Evolutionary conservation across 1,140 invertebrate genomes (phyloP).

Genomic region (Oscheius sp.): DNA sequence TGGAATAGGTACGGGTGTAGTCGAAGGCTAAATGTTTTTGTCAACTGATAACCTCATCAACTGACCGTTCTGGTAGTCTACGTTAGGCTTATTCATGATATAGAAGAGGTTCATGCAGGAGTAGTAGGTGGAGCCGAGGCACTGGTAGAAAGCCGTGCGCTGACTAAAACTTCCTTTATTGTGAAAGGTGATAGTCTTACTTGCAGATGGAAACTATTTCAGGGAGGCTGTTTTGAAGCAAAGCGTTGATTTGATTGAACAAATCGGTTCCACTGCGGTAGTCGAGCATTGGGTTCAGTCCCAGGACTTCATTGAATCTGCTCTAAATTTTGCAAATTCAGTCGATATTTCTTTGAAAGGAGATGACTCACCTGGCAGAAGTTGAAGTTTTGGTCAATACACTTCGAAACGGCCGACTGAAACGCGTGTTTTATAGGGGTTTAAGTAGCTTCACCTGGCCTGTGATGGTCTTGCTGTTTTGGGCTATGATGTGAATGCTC

Average conservation of each 20-base stretch:
- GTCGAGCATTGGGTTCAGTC: conserved; percentile 1
- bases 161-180: not conserved
- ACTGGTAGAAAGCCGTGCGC: conserved; percentile 32
- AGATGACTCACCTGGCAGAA: not conserved
- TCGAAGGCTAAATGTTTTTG: conserved; percentile 23
- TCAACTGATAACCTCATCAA: not conserved
- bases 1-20: conserved; percentile 22
- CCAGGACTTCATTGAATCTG: conserved; percentile 9
- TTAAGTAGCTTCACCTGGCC: not conserved
- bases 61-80: conserved; percentile 10
- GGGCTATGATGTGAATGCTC: not conserved
- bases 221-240: conserved; percentile 17
- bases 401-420: not conserved
- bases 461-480: not conserved
- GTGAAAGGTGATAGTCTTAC: not conserved
- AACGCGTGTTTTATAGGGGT: not conserved
- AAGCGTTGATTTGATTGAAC: conserved; percentile 10
- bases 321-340: not conserved
- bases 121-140: conserved; percentile 28
- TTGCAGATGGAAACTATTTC: conserved; percentile 31
- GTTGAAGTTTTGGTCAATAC: not conserved
- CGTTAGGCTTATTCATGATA: conserved; percentile 26
- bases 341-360: not conserved
- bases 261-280: conserved; percentile 15
- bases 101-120: conserved; percentile 26